Conservation (phyloP, 2,113 vertebrate genomes). For the Centropus unirufus region DNA sequence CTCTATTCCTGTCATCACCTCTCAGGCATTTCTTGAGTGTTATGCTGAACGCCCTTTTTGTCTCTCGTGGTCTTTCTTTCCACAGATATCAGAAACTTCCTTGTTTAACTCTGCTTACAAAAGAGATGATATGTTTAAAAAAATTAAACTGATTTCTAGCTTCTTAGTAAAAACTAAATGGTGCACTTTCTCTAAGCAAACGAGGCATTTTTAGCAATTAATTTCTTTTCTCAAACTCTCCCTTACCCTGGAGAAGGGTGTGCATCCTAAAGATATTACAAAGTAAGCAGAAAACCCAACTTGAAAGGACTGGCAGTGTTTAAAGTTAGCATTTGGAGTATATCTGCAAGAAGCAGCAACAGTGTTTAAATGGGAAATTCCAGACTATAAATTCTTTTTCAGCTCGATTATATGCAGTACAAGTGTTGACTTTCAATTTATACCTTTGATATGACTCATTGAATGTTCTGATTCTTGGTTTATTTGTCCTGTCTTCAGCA, state of each 20-base stretch:
- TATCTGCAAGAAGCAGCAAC: conserved; percentile 48
- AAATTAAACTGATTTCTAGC: neutral
- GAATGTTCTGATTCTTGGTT: conserved; percentile 58
- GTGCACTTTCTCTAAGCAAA: neutral
- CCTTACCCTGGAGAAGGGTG: conserved; percentile 14
- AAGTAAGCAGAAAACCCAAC: conserved; percentile 18
- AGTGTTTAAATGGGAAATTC: conserved; percentile 40
- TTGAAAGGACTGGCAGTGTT: conserved; percentile 54
- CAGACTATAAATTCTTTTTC: conserved; percentile 49
- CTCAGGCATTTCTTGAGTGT: conserved; percentile 14
- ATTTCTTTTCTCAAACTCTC: conserved; percentile 18
- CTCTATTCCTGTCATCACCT: conserved; percentile 5
- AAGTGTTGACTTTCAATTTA: conserved; percentile 66
- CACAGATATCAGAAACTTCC: neutral
- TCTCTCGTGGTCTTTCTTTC: neutral
- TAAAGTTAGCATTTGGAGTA: conserved; percentile 41
- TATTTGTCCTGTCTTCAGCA: conserved; percentile 64
- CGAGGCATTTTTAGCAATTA: neutral
- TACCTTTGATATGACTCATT: conserved; percentile 56
- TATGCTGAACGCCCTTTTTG: neutral
- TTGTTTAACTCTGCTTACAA: neutral
- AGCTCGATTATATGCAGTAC: conserved; percentile 37
- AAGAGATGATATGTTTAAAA: neutral
- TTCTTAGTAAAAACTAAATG: conserved; percentile 6
- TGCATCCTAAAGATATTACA: conserved; percentile 44